Conservation (phyloP, 35 echinoderm and acorn worm species). For the Diadema setosum region DNA sequence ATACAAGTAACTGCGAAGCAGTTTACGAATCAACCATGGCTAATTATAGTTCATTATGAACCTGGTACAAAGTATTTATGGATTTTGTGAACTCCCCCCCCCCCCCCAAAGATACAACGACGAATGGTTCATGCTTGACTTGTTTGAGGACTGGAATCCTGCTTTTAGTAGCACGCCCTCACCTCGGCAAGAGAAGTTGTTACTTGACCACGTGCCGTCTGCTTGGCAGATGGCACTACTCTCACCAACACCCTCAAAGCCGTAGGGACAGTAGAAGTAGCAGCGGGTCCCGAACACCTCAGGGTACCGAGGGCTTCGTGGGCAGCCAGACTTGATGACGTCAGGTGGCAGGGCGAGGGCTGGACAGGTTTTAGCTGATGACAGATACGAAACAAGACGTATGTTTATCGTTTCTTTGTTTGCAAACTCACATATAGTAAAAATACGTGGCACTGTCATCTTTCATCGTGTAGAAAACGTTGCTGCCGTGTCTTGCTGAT, state of each 20-base stretch:
- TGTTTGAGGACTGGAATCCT: background rate
- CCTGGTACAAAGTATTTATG: no score
- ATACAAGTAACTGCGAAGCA: background rate
- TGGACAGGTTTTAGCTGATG: slow-evolving; percentile 31
- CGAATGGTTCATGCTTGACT: background rate
- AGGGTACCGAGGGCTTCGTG: background rate
- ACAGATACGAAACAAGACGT: no score
- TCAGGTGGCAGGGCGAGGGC: background rate
- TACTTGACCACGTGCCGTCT: slow-evolving; percentile 35
- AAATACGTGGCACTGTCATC: no score
- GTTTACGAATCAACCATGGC: background rate
- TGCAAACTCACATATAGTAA: no score
- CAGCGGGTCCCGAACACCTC: slow-evolving; percentile 32
- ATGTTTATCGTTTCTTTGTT: no score
- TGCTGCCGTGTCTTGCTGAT: no score
- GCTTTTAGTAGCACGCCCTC: background rate
- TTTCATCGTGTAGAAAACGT: no score
- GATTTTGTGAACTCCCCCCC: no score
- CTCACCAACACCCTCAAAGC: slow-evolving; percentile 2
- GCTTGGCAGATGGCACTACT: background rate
- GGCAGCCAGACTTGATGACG: slow-evolving; percentile 34
- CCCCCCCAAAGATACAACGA: background rate
- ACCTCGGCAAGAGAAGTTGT: slow-evolving; percentile 43
- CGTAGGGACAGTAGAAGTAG: slow-evolving; percentile 24
- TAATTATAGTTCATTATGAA: background rate